Base-by-base conservation (phyloP, 2,888 invertebrate species). In the Theretra japonica region DNA sequence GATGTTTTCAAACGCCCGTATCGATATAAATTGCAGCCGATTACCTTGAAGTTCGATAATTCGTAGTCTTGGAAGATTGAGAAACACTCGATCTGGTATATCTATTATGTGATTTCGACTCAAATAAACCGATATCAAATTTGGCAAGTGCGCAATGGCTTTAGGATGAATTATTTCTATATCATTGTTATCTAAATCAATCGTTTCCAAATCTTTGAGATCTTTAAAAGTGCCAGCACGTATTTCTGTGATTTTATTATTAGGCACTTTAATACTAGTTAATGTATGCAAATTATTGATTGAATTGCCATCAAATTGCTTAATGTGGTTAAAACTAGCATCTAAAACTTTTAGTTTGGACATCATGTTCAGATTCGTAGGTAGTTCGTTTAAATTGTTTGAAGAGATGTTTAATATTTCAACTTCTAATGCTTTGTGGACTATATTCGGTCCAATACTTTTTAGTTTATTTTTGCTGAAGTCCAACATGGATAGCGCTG, bases 121-220 rank as follows among this genome's bases (percentile, higher is more conserved):
- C 72, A 98, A 89, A 71, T 96, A 95, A 25, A 98, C 90, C 7
- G 96, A 96, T 73, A 96, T 95, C 41, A 97, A 87, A 73, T 96
- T 96, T 0, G 97, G 96, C 62, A 98, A 88, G 73, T 96, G 95
- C 72, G 95, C 94, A 53, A 98, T 95, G 0, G 97, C 96, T 74
- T 96, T 96, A 0, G 96, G 94, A 81, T 97, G 97, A 50, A 98
- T 95, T 25, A 96, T 93, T 83, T 96, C 96, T 50, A 98, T 95
- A 83, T 97, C 96, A 87, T 98, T 98, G 82, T 96, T 97, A 76
- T 98, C 97, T 77, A 98, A 93, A 88, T 98, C 96, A 57, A 98
- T 95, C 59, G 96, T 95, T 79, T 96, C 96, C 50, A 98, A 87
- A 74, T 96, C 95, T 28, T 95, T 95, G 59, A 98, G 89, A 79